Conservation (phyloP, 2,888 invertebrate species). For the Petrophora chlorosata region DNA sequence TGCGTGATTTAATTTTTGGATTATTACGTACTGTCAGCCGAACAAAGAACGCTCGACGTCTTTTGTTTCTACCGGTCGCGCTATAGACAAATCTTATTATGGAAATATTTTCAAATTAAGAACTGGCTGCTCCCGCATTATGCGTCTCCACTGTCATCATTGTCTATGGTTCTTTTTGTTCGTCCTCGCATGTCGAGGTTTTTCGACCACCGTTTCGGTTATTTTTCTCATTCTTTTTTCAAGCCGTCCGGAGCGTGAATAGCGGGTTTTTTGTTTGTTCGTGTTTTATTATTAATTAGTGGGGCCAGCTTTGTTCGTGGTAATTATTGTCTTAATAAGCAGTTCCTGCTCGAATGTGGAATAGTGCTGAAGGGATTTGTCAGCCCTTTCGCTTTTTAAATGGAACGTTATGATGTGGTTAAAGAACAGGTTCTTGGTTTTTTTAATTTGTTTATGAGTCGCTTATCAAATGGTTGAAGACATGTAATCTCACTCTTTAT, state of each 20-base stretch:
- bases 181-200: slow-evolving; percentile 80
- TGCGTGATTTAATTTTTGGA: slow-evolving; percentile 72
- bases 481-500: background rate
- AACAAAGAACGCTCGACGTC: slow-evolving; percentile 66
- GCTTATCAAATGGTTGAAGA: slow-evolving; percentile 1
- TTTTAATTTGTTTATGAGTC: slow-evolving; percentile 6
- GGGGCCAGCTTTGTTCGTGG: slow-evolving; percentile 79
- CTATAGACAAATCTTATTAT: slow-evolving; percentile 84
- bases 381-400: slow-evolving; percentile 68
- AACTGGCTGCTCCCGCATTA: slow-evolving; percentile 83
- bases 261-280: slow-evolving; percentile 80
- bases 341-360: slow-evolving; percentile 79
- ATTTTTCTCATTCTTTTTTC: slow-evolving; percentile 66
- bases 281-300: slow-evolving; percentile 84
- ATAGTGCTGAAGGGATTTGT: slow-evolving; percentile 67
- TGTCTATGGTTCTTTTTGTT: slow-evolving; percentile 82
- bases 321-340: slow-evolving; percentile 84
- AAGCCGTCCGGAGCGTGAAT: slow-evolving; percentile 79
- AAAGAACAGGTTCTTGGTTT: slow-evolving; percentile 47
- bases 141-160: slow-evolving; percentile 82
- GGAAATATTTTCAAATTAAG: slow-evolving; percentile 84
- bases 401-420: slow-evolving; percentile 53
- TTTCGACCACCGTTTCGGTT: slow-evolving; percentile 83
- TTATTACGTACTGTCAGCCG: slow-evolving; percentile 70
- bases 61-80: slow-evolving; percentile 76